phyloP scores from a whole-genome alignment of 2,113 vertebrate species.

The Cryptomyrus ogoouensis region DNA sequence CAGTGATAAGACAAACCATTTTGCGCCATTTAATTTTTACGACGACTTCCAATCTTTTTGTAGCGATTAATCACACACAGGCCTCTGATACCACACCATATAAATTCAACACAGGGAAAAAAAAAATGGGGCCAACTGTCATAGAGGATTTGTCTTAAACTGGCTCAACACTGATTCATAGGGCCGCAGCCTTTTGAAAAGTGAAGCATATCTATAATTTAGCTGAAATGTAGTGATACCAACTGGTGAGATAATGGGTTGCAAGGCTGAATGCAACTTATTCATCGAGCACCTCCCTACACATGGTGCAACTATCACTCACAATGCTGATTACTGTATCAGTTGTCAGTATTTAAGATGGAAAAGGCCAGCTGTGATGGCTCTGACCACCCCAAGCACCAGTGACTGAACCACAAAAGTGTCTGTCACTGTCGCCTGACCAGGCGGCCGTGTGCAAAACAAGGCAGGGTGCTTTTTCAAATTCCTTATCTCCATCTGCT shows the following conservation, averaged over 20 bases:
- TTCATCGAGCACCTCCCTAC: background rate
- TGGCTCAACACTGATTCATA: background rate
- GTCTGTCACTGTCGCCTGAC: background rate
- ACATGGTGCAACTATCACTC: background rate
- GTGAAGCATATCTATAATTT: background rate
- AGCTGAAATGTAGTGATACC: background rate
- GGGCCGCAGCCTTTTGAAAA: background rate
- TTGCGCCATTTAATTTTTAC: background rate
- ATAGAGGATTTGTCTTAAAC: background rate
- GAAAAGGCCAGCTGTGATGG: background rate
- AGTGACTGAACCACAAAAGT: background rate
- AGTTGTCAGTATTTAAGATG: background rate
- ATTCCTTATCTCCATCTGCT: background rate
- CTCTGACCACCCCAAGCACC: background rate
- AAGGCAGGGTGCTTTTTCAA: background rate
- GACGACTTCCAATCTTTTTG: background rate
- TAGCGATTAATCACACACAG: background rate
- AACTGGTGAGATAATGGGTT: background rate
- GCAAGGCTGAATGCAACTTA: slow-evolving; percentile 1
- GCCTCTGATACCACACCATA: background rate
- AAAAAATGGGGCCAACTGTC: background rate
- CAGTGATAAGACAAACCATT: background rate
- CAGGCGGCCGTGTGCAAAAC: background rate
- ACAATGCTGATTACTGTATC: slow-evolving; percentile 4
- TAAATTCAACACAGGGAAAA: background rate